These are phyloP conservation scores for Cecropterus lyciades DNA, from an alignment of 1,140 invertebrate genomes.

Conservation along the genomic window DNA sequence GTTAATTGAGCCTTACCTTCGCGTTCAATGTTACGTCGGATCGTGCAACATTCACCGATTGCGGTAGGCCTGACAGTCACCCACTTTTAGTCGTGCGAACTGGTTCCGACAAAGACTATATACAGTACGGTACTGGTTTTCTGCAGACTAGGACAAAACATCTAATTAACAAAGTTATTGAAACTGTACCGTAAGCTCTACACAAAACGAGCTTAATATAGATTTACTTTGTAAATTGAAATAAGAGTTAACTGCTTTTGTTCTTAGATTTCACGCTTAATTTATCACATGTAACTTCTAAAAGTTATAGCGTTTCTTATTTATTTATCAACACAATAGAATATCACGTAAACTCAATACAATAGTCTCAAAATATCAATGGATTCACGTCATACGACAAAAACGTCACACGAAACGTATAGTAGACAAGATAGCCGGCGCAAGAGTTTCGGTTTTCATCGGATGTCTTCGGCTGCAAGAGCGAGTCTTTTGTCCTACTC, in stretches of 20 bases:
- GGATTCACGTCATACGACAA: constrained; percentile 62
- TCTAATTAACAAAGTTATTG: constrained; percentile 20
- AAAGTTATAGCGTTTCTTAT: not conserved
- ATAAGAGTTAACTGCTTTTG: not conserved
- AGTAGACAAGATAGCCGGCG: constrained; percentile 50
- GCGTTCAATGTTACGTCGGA: constrained; percentile 62
- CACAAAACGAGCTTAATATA: not conserved
- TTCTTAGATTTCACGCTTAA: not conserved
- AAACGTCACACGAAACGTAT: constrained; percentile 53
- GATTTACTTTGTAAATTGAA: not conserved
- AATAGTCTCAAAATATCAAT: constrained; percentile 62
- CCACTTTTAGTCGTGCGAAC: constrained; percentile 68
- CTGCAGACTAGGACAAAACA: constrained; percentile 12
- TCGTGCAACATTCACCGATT: constrained; percentile 59
- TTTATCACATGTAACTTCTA: not conserved
- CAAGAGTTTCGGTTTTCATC: constrained; percentile 57
- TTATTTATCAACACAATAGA: not conserved
- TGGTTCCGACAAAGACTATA: constrained; percentile 59
- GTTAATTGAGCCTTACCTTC: constrained; percentile 71
- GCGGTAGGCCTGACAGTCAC: constrained; percentile 60
- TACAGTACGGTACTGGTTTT: constrained; percentile 44
- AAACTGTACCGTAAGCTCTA: not conserved
- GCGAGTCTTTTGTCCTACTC: constrained; percentile 45
- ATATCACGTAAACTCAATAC: constrained; percentile 12
- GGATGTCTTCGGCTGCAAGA: constrained; percentile 49